A percentile compares a stretch with the other conserved stretches of the same genome.
Conservation (phyloP, 1,140 invertebrate species). For the Drosophila athabasca region DNA sequence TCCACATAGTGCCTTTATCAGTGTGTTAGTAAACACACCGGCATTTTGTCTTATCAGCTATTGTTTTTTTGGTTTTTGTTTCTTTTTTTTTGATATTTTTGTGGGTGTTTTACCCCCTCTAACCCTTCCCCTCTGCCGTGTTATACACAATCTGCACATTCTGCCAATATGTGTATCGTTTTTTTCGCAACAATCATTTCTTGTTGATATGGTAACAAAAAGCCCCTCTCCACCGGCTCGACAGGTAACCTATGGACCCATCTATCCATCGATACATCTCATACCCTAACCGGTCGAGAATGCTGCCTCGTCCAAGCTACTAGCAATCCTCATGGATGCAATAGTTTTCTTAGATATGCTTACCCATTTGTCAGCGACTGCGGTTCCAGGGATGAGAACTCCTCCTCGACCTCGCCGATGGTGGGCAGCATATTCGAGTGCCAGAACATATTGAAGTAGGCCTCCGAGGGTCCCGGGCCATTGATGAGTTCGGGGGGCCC, state of each 20-base stretch:
- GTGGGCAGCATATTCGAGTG: conserved; percentile 85
- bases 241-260: neutral
- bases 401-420: conserved; percentile 88
- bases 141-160: conserved; percentile 7
- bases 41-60: conserved; percentile 67
- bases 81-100: conserved; percentile 26
- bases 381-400: conserved; percentile 80
- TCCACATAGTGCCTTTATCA: conserved; percentile 35
- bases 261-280: too few species aligned
- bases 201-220: conserved; percentile 4
- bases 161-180: conserved; percentile 14
- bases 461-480: conserved; percentile 79
- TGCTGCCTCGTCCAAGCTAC: too few species aligned
- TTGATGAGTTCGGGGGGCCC: conserved; percentile 82
- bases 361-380: conserved; percentile 79
- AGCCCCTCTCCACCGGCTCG: neutral
- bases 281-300: too few species aligned
- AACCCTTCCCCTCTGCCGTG: neutral
- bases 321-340: too few species aligned
- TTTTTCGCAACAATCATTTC: conserved; percentile 17
- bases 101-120: conserved; percentile 10
- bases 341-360: too few species aligned
- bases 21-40: conserved; percentile 67
- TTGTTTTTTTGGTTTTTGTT: conserved; percentile 32
- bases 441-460: conserved; percentile 83